Percentiles rank a stretch among this genome's conserved stretches.
Conservation (phyloP, 2,113 vertebrate species). For the Gallinago paraguaiae region DNA sequence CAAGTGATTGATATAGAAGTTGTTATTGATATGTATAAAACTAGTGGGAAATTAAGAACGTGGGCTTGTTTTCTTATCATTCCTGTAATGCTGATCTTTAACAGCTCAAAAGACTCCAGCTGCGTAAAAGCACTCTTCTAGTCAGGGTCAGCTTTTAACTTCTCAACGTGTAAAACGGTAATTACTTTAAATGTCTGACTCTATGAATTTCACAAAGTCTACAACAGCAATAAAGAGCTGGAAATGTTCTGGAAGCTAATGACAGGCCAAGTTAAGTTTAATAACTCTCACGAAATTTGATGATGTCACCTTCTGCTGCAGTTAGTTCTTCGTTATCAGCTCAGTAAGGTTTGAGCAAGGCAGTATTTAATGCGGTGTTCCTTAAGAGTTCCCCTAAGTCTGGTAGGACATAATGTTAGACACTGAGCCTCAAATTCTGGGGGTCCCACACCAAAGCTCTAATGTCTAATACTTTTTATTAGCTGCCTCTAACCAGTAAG, state of each 20-base stretch:
- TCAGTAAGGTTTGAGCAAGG: neutral
- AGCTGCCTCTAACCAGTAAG: neutral
- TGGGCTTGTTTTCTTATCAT: neutral
- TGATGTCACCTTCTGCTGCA: neutral
- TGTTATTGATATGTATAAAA: conserved; percentile 8
- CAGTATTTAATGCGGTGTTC: neutral
- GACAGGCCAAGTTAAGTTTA: neutral
- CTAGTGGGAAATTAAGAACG: neutral
- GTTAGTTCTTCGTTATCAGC: neutral
- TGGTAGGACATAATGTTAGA: neutral
- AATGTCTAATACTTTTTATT: neutral
- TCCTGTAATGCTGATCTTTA: neutral
- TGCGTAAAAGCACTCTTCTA: neutral
- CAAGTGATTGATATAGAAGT: neutral
- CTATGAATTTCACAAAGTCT: neutral
- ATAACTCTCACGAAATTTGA: neutral
- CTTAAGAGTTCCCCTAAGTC: neutral
- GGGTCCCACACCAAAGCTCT: neutral
- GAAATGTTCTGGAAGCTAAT: neutral
- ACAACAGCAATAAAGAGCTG: neutral
- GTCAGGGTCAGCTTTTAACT: conserved; percentile 27
- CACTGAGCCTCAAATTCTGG: neutral
- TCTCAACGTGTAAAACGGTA: neutral
- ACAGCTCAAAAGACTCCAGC: neutral
- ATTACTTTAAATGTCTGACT: conserved; percentile 22